Evolutionary conservation across 2,888 invertebrate genomes (phyloP).

Genomic region (Harpalus rubripes): DNA sequence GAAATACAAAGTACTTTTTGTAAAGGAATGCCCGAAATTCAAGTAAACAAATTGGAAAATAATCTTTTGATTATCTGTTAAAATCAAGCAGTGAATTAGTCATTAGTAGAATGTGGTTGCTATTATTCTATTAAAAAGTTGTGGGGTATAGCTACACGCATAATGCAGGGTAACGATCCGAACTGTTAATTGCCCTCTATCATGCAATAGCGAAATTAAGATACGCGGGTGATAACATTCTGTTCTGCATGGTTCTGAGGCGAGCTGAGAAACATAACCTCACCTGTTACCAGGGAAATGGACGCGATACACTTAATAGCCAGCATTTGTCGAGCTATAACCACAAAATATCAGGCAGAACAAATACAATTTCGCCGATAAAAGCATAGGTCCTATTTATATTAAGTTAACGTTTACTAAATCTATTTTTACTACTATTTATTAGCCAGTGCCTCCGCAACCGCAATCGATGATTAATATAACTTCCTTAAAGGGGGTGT

Average conservation of each 20-base stretch:
- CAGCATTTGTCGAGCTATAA: too few species aligned
- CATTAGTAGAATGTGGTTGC: slow-evolving; percentile 49
- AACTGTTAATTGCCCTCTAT: slow-evolving; percentile 61
- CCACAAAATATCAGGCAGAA: too few species aligned
- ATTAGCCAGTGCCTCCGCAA: too few species aligned
- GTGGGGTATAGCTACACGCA: slow-evolving; percentile 7
- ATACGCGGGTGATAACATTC: slow-evolving; percentile 66
- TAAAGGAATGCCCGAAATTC: not conserved
- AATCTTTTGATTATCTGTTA: slow-evolving; percentile 63
- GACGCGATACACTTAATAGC: not conserved
- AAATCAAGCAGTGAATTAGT: slow-evolving; percentile 64
- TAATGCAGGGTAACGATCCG: slow-evolving; percentile 1
- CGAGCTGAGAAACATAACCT: not conserved
- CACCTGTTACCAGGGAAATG: not conserved
- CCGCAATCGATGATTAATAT: too few species aligned
- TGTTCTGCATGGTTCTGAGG: slow-evolving; percentile 17
- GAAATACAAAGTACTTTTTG: too few species aligned
- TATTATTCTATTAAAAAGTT: slow-evolving; percentile 67
- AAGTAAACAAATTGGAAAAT: slow-evolving; percentile 54
- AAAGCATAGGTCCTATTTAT: too few species aligned
- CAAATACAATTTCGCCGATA: too few species aligned
- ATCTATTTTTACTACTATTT: too few species aligned
- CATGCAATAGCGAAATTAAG: slow-evolving; percentile 67
- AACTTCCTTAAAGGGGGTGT: too few species aligned
- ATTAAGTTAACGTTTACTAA: too few species aligned